A percentile compares a stretch with the other conserved stretches of the same genome.
Evolutionary conservation across 2,797 vertebrate genomes (phyloP).

Genomic region (Prunella strophiata): DNA sequence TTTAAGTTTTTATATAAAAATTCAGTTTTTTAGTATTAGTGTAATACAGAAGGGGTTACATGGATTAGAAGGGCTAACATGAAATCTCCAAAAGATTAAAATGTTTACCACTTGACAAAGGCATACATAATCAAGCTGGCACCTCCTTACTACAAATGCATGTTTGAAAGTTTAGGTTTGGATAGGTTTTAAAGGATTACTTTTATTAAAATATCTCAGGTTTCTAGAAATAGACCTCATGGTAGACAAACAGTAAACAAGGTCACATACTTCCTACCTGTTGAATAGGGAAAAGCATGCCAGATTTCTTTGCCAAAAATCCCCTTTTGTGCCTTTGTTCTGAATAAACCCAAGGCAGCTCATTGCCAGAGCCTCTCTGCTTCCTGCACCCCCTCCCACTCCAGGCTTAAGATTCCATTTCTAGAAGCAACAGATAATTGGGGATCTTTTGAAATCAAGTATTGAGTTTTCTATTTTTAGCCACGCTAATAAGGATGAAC

Average conservation of each 20-base stretch:
- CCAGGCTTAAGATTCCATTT: slow-evolving; percentile 68
- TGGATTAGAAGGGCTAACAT: background rate
- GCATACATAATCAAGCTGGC: slow-evolving; percentile 26
- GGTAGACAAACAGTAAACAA: slow-evolving; percentile 49
- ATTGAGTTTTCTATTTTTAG: slow-evolving; percentile 71
- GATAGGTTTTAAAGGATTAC: slow-evolving; percentile 54
- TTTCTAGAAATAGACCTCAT: slow-evolving; percentile 65
- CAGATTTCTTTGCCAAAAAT: slow-evolving; percentile 50
- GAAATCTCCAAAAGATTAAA: slow-evolving; percentile 34
- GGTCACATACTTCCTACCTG: slow-evolving; percentile 70
- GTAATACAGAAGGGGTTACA: background rate
- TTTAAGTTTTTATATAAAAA: background rate
- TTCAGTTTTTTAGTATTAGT: background rate
- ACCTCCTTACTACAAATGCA: slow-evolving; percentile 28
- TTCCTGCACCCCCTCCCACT: background rate
- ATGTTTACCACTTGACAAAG: slow-evolving; percentile 40
- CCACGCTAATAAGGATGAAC: slow-evolving; percentile 59
- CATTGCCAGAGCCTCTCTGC: slow-evolving; percentile 68
- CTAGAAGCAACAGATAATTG: slow-evolving; percentile 74
- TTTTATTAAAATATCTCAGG: slow-evolving; percentile 67
- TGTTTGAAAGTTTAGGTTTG: slow-evolving; percentile 39
- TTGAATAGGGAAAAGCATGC: slow-evolving; percentile 61
- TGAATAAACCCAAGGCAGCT: slow-evolving; percentile 51
- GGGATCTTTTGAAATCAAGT: slow-evolving; percentile 70
- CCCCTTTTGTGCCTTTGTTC: slow-evolving; percentile 57